Evolutionary conservation across 2,113 vertebrate genomes (phyloP), one percentile per base, ranked within the genome.

Genomic region (Lutjanus erythropterus): DNA sequence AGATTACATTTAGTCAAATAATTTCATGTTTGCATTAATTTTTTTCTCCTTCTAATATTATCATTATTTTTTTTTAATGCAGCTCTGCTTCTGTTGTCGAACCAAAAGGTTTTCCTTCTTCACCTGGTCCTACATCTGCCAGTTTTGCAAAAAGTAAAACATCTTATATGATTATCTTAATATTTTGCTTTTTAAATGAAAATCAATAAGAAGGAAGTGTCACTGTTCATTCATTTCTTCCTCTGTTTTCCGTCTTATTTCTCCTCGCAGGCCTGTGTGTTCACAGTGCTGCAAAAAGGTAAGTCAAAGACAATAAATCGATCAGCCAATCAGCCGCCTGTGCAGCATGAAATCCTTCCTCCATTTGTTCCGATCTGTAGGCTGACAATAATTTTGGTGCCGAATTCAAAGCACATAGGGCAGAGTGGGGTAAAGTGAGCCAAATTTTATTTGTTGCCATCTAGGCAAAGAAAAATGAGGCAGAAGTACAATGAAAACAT

Each of bases 221-320:
- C 7, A 46, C 3, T 53, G 3, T 35, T 37, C 1, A 19, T 66
- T 74, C 10, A 65, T 58, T 16, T 7, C 41, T 60, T 66, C 4
- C n/a, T 55, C 11, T 46, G 4, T 53, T 50, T 73, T 21, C 9
- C 50, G 10, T 66, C 29, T 37, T 19, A 44, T 2, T 41, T 42
- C 23, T 74, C 16, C 70, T 85, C 94, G 12, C 92, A 99, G 98
- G 94, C 98, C 98, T 27, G 98, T 99, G 39, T 99, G 98, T 78
- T 96, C 98, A 60, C 97, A 99, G 92, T 99, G 98, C 89, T 99
- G 98, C 94, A 99, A 97, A 95, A 99, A 99, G 94, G 98, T 99
- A 94, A 90, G 95, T 91, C 33, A 12, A 1, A 15, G n/a, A n/a
- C n/a, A n/a, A n/a, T n/a, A n/a, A n/a, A n/a, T n/a, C n/a, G n/a